phyloP scores from a whole-genome alignment of 1,140 invertebrate genomes.

The Adoxophyes honmai region DNA sequence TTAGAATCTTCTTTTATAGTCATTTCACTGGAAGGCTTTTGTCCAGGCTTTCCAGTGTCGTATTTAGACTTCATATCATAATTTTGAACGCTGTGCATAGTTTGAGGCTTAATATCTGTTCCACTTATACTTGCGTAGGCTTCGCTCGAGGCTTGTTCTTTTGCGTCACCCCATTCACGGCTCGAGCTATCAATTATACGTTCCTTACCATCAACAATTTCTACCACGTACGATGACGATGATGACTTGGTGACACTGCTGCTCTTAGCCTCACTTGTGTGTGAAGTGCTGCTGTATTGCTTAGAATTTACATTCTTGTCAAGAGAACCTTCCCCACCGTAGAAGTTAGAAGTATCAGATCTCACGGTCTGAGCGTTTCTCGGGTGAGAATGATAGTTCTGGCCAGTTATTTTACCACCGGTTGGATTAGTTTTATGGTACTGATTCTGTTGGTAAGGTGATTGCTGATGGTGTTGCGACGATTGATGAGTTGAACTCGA shows the following conservation, averaged over 20 bases:
- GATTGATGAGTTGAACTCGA: conserved; percentile 25
- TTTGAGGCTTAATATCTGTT: conserved; percentile 74
- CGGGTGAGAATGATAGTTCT: conserved; percentile 40
- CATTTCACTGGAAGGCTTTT: conserved; percentile 57
- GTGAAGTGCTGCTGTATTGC: conserved; percentile 56
- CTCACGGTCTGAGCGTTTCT: conserved; percentile 44
- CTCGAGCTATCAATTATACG: conserved; percentile 77
- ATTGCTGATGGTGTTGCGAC: conserved; percentile 1
- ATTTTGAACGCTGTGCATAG: conserved; percentile 70
- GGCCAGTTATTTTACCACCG: conserved; percentile 45
- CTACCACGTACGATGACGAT: conserved; percentile 77
- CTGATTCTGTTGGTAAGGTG: neutral
- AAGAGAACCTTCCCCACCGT: conserved; percentile 54
- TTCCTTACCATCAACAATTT: conserved; percentile 80
- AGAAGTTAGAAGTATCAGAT: conserved; percentile 59
- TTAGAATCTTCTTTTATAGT: conserved; percentile 58
- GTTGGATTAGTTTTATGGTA: conserved; percentile 43
- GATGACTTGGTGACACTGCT: conserved; percentile 75
- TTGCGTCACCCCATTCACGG: conserved; percentile 74
- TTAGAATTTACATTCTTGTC: conserved; percentile 58
- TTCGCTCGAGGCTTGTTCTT: conserved; percentile 72
- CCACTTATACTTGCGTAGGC: conserved; percentile 71
- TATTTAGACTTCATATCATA: conserved; percentile 76
- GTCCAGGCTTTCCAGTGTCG: conserved; percentile 74
- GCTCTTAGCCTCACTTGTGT: conserved; percentile 65